Evolutionary conservation across 2,797 vertebrate species (phyloP), one percentile per base, ranked within the genome.

Genomic region (Apogon hyalosoma): DNA sequence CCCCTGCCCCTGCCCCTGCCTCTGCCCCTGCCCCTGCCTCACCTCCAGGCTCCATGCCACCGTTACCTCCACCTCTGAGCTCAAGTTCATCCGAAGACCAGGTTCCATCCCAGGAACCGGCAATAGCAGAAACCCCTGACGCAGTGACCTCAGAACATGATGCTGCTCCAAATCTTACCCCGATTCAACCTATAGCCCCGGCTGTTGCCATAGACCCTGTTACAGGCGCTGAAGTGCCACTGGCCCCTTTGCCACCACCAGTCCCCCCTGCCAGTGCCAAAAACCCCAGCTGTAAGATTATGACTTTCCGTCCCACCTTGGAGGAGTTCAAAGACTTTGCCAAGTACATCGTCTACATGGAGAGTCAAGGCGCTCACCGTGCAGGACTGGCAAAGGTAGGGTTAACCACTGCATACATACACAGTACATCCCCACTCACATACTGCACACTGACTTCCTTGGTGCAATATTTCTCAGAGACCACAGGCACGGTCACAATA

Each of bases 271-370:
- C 48, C 53, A 74, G 69, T 2, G 88, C 93, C 1, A 96, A 95
- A 83, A 98, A 98, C 87, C 95, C 96, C 0, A 91, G 94, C 84
- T 98, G 95, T 73, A 99, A 99, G 87, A 99, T 99, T 88, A 98
- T 99, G 97, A 99, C 96, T 0, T 99, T 99, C 65, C 91, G 94
- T 2, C 98, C 98, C 18, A 97, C 96, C 6, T 87, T 97, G 76
- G 96, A 99, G 55, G 97, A 99, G 63, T 99, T 99, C 63, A 94
- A 95, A 43, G 95, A 99, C 80, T 99, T 99, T 9, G 95, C 93
- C 8, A 95, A 95, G 63, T 99, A 98, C 12, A 83, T 99, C 0
- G 95, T 94, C 11, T 95, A 95, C 82, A 99, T 99, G 24, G 98
- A 99, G 74, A 94, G 94, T 0, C 96, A 98, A 78, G 98, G 98